Percentiles rank a stretch among this genome's conserved stretches.
phyloP scores from a whole-genome alignment of 2,797 vertebrate genomes.

The Anableps anableps region DNA sequence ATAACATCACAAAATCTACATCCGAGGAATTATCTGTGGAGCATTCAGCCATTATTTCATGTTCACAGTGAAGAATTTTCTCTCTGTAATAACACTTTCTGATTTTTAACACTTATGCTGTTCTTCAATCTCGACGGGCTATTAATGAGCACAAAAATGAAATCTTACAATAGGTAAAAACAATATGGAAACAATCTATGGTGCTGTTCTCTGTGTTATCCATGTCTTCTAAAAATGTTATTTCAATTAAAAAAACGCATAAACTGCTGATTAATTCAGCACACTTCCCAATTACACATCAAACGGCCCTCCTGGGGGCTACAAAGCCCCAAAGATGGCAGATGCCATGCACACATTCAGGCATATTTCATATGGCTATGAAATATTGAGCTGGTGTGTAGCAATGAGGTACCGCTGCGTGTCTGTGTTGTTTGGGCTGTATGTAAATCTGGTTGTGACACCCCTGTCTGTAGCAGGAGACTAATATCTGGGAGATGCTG shows the following conservation, averaged over 20 bases:
- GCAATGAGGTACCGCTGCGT: slow-evolving; percentile 81
- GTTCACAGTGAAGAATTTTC: slow-evolving; percentile 34
- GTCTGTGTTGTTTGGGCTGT: slow-evolving; percentile 73
- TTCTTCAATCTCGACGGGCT: slow-evolving; percentile 57
- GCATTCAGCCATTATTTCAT: slow-evolving; percentile 36
- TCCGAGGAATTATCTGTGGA: slow-evolving; percentile 48
- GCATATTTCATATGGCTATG: slow-evolving; percentile 93
- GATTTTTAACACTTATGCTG: slow-evolving; percentile 44
- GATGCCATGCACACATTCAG: slow-evolving; percentile 94
- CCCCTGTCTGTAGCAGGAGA: slow-evolving; percentile 69
- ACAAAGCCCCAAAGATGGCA: slow-evolving; percentile 91
- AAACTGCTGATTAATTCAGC: slow-evolving; percentile 99
- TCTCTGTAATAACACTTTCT: slow-evolving; percentile 47
- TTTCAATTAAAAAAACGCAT: slow-evolving; percentile 94
- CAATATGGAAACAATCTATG: slow-evolving; percentile 78
- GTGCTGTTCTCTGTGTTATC: slow-evolving; percentile 82
- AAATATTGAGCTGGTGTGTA: slow-evolving; percentile 97
- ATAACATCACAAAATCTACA: slow-evolving; percentile 16
- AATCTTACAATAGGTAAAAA: slow-evolving; percentile 63
- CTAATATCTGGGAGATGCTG: slow-evolving; percentile 78
- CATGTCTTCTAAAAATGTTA: slow-evolving; percentile 84
- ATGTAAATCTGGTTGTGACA: slow-evolving; percentile 76
- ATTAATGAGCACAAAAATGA: slow-evolving; percentile 58
- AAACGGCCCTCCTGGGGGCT: slow-evolving; percentile 91
- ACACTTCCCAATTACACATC: slow-evolving; percentile 97